Percentiles rank a stretch among this genome's conserved stretches.
Conservation (phyloP, 2,797 vertebrate species). For the Channallabes apus region DNA sequence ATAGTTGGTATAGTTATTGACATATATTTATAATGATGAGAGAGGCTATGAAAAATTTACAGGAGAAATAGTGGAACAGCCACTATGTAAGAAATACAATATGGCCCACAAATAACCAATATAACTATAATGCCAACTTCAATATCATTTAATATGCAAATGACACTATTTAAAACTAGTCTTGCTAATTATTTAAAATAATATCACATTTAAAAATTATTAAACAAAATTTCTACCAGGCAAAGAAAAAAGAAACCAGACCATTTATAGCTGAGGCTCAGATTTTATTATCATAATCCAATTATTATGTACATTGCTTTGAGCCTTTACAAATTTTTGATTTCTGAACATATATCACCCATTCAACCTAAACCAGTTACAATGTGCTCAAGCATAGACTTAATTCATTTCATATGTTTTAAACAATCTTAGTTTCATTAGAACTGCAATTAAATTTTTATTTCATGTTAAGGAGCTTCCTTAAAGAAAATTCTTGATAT, state of each 20-base stretch:
- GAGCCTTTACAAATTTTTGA: neutral
- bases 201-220: neutral
- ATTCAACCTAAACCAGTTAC: neutral
- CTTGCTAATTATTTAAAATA: too few species aligned
- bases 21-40: neutral
- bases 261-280: neutral
- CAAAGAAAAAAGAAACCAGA: neutral
- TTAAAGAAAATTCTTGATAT: neutral
- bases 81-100: neutral
- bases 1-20: neutral
- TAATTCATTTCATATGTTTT: neutral
- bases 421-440: too few species aligned
- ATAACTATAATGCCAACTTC: neutral
- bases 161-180: neutral
- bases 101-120: neutral
- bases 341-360: neutral
- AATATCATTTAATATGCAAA: neutral
- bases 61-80: neutral
- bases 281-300: slow-evolving; percentile 7
- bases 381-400: neutral
- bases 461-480: neutral
- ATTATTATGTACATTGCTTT: neutral
- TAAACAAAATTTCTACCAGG: neutral
- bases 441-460: neutral
- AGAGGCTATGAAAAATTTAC: neutral